A percentile compares a stretch with the other conserved stretches of the same genome.
Evolutionary conservation across 1,140 invertebrate genomes (phyloP).

Genomic region (Drosophila tropicalis): DNA sequence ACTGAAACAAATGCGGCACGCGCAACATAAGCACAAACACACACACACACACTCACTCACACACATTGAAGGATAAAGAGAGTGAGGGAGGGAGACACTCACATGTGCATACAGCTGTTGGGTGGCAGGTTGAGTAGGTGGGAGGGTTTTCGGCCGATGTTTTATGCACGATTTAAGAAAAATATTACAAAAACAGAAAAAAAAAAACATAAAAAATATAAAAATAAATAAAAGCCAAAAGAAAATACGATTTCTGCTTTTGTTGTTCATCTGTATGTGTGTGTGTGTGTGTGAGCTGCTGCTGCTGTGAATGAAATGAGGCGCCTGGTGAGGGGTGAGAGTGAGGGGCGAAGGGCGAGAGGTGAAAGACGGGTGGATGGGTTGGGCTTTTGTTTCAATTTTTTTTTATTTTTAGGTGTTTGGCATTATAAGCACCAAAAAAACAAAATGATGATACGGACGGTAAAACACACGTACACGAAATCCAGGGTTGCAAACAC

Average conservation of each 20-base stretch:
- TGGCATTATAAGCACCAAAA: conserved; percentile 71
- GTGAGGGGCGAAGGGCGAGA: conserved; percentile 33
- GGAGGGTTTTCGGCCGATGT: conserved; percentile 55
- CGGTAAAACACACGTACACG: conserved; percentile 78
- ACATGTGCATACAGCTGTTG: conserved; percentile 2
- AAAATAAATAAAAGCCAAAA: conserved; percentile 56
- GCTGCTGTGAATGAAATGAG: conserved; percentile 54
- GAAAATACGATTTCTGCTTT: conserved; percentile 59
- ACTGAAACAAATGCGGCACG: conserved; percentile 51
- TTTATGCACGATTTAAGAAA: conserved; percentile 60
- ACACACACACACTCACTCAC: conserved; percentile 25
- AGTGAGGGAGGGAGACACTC: not conserved
- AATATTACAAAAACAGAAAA: conserved; percentile 38
- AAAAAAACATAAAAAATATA: conserved; percentile 36
- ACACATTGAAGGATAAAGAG: not conserved
- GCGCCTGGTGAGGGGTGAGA: conserved; percentile 11
- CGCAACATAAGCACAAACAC: conserved; percentile 26
- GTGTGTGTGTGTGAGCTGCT: conserved; percentile 12
- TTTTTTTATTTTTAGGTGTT: conserved; percentile 10
- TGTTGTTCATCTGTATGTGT: conserved; percentile 32
- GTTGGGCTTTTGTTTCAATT: conserved; percentile 58
- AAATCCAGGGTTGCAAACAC: conserved; percentile 83
- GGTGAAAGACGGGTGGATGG: conserved; percentile 4
- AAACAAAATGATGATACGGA: conserved; percentile 28
- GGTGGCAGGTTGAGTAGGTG: conserved; percentile 14